Evolutionary conservation across 2,797 vertebrate genomes (phyloP), one percentile per base, ranked within the genome.

Genomic region (Mastacembelus armatus): DNA sequence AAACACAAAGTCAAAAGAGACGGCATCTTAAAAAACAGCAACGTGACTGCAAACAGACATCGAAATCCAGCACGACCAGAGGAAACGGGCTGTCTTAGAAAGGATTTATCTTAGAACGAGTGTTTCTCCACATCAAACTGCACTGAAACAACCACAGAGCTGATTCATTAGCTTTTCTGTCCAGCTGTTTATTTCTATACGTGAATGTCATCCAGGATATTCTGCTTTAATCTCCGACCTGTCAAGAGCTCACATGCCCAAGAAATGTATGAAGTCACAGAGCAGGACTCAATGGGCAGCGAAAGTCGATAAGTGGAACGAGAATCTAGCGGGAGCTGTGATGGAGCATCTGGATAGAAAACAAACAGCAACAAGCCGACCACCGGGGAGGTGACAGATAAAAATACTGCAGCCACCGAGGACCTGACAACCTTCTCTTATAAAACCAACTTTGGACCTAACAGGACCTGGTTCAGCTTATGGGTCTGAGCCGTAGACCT

Each of bases 191-290:
- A n/a, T n/a, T n/a, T n/a, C n/a, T n/a, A n/a, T n/a, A n/a, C n/a
- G n/a, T n/a, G 12, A 32, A 3, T 3, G 19, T 12, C 32, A 24
- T 33, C 24, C 2, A 0, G 22, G 42, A 50, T 50, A n/a, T 55
- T 72, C 60, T 6, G 51, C 48, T 70, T 59, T 55, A 67, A 70
- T 82, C 60, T 69, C 27, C 24, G 18, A 58, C 40, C 60, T 59
- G 72, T 73, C 72, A 26, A 22, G n/a, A 22, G 2, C 24, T 30
- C 45, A 24, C 45, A 66, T 2, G 51, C 22, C 43, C 15, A 1
- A 10, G 27, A 26, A 49, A 77, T 65, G 60, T 54, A 74, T 65
- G 55, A 60, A 52, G 40, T 49, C 15, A 4, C n/a, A 43, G 29
- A 38, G 65, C 2, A 0, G 22, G 18, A 49, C 8, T 70, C 57